A percentile compares a stretch with the other conserved stretches of the same genome.
Evolutionary conservation across 2,888 invertebrate species (phyloP).

Genomic region (Cantharis flavilabris): DNA sequence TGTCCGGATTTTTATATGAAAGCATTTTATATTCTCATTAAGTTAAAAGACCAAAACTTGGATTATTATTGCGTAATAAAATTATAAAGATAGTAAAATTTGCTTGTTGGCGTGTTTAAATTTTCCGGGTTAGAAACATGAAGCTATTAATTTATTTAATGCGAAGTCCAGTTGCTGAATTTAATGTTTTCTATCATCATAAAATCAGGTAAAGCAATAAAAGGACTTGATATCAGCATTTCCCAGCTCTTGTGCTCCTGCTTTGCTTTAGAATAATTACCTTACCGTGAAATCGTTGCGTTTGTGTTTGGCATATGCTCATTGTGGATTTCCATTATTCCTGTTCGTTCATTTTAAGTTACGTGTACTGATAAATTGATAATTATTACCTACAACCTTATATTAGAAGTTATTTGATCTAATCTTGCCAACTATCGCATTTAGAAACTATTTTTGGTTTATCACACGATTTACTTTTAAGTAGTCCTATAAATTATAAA

Average conservation of each 20-base stretch:
- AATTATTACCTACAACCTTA: constrained; percentile 19
- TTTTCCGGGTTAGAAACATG: constrained; percentile 44
- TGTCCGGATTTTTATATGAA: background rate
- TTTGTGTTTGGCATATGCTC: constrained; percentile 34
- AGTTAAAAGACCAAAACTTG: constrained; percentile 1
- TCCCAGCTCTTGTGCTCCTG: constrained; percentile 41
- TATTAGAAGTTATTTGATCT: constrained; percentile 16
- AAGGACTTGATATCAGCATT: constrained; percentile 44
- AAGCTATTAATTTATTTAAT: constrained; percentile 45
- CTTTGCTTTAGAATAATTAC: constrained; percentile 43
- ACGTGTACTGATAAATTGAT: constrained; percentile 29
- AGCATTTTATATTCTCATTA: constrained; percentile 1
- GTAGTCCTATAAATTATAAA: background rate
- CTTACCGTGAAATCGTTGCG: constrained; percentile 36
- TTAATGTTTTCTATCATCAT: constrained; percentile 44
- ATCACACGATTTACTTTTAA: constrained; percentile 10
- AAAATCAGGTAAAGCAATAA: constrained; percentile 46
- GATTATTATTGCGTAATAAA: constrained; percentile 5
- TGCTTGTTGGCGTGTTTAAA: constrained; percentile 27
- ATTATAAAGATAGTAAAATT: constrained; percentile 14
- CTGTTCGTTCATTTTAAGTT: constrained; percentile 31
- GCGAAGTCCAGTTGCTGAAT: constrained; percentile 41
- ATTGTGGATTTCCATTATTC: constrained; percentile 30
- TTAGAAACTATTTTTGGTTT: constrained; percentile 12
- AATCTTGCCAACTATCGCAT: constrained; percentile 14